phyloP scores from a whole-genome alignment of 2,797 vertebrate genomes.

The Ctenopoma multispine region DNA sequence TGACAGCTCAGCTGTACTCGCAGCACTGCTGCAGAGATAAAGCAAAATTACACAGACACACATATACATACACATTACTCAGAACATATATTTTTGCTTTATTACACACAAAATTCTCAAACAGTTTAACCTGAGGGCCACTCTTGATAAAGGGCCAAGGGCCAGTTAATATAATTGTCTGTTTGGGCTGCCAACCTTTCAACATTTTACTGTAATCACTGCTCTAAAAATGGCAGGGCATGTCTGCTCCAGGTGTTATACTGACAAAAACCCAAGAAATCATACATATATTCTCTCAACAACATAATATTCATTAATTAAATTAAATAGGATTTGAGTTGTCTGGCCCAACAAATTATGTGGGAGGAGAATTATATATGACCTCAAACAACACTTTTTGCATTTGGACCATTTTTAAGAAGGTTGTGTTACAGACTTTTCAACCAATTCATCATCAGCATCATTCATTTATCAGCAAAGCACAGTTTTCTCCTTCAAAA shows the following conservation, averaged over 20 bases:
- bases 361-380: background rate
- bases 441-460: background rate
- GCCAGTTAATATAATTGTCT: constrained; percentile 69
- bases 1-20: constrained; percentile 47
- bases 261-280: constrained; percentile 42
- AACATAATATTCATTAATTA: constrained; percentile 24
- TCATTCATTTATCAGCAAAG: background rate
- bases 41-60: constrained; percentile 35
- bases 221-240: constrained; percentile 41
- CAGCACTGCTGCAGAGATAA: constrained; percentile 6
- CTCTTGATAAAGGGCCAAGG: constrained; percentile 62
- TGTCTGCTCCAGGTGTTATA: constrained; percentile 56
- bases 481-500: background rate
- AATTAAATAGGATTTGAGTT: constrained; percentile 12
- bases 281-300: constrained; percentile 18
- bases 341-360: constrained; percentile 5
- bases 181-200: constrained; percentile 70
- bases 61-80: constrained; percentile 41
- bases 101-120: constrained; percentile 58
- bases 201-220: constrained; percentile 61
- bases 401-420: background rate
- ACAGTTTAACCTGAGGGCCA: constrained; percentile 53
- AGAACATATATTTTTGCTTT: constrained; percentile 51
- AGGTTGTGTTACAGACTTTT: background rate
- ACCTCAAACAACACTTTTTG: background rate